Conservation (phyloP, 2,113 vertebrate genomes). For the Corythornis vintsioides region DNA sequence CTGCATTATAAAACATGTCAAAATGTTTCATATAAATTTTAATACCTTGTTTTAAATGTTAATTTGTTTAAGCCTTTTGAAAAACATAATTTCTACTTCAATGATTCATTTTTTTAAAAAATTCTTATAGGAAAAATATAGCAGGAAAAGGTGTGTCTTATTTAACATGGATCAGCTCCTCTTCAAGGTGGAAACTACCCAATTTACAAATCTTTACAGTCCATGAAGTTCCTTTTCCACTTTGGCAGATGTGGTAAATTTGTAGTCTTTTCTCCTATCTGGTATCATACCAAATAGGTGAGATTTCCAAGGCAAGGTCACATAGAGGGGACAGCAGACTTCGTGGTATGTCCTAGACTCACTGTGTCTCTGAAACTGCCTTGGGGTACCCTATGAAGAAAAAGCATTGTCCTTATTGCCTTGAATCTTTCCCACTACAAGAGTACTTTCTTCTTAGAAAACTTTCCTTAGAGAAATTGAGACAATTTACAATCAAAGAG, state of each 20-base stretch:
- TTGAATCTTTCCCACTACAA: neutral
- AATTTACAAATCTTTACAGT: neutral
- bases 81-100: neutral
- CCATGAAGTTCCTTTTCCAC: neutral
- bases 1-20: neutral
- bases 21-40: neutral
- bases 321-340: neutral
- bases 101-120: neutral
- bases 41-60: neutral
- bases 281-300: neutral
- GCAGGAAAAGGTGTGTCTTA: neutral
- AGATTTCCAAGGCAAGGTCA: neutral
- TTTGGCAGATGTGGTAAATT: neutral
- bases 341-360: neutral
- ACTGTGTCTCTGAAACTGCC: neutral
- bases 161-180: neutral
- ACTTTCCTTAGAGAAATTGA: neutral
- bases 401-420: neutral
- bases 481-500: neutral
- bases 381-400: neutral
- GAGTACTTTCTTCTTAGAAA: neutral
- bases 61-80: neutral
- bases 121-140: neutral
- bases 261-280: neutral
- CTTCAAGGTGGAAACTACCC: neutral